Base-by-base conservation (phyloP, 2,113 vertebrate species). In the Myodes glareolus region DNA sequence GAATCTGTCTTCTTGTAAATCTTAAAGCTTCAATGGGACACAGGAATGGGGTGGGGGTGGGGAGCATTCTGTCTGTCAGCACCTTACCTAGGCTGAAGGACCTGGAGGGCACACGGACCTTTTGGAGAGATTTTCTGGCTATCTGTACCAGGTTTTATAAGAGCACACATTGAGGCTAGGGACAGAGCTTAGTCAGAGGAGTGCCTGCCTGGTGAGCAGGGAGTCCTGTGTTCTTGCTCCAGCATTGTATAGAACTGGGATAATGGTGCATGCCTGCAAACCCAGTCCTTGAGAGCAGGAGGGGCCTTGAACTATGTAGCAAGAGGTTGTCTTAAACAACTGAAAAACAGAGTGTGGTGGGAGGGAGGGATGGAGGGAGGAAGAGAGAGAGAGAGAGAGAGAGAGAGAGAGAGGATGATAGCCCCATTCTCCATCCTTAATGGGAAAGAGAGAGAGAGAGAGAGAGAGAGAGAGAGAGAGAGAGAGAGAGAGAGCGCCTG, bases 121-220 rank as follows among this genome's bases (percentile, higher is more conserved):
- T 39, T 25, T 42, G 58, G 4, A 84, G 55, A 84, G 55, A n/a
- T n/a, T 63, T 7, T 42, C n/a, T 3, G 2, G 25, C 12, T 29
- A 7, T 42, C 6, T 84, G 45, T 50, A 5, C 85, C 63, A 87
- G 85, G 31, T 50, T 50, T 70, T 36, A 47, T 23, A 70, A 33
- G 8, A 47, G 31, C 85, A 84, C 55, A 42, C 25, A 42, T 7
- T 61, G 55, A 11, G 6, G 55, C 5, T 39, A 36, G 58, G 58
- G 58, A 58, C 19, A 21, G 29, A 16, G 36, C 80, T 36, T 23
- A 25, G 78, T 58, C 33, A 33, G 50, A 52, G 25, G 19, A 81
- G 50, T 0, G 19, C 19, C 12, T 81, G 78, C 33, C 52, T 16
- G 12, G 6, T 39, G 4, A 0, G 12, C 55, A 1, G n/a, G 23